phyloP scores from a whole-genome alignment of 2,797 vertebrate genomes.

The Sitta carolinensis region DNA sequence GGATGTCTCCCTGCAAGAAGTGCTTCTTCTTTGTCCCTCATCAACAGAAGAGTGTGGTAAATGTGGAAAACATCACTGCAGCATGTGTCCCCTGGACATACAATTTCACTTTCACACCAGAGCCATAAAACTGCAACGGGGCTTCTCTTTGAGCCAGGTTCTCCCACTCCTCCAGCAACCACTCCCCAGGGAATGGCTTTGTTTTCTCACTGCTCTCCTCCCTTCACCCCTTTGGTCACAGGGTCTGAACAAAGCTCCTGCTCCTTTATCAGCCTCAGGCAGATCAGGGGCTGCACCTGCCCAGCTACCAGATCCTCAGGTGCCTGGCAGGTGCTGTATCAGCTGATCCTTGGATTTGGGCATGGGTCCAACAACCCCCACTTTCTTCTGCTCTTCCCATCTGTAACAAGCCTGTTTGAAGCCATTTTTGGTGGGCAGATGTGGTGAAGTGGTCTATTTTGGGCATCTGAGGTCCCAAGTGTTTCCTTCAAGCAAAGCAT shows the following conservation, averaged over 20 bases:
- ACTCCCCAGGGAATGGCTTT: not conserved
- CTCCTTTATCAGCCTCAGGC: not conserved
- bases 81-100: not conserved
- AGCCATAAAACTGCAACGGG: not conserved
- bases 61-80: not conserved
- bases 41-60: not conserved
- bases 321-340: not conserved
- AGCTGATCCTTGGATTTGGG: not conserved
- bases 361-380: not conserved
- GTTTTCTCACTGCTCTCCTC: slow-evolving; percentile 20
- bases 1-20: not conserved
- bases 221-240: not conserved
- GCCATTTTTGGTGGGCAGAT: not conserved
- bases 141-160: not conserved
- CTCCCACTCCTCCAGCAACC: not conserved
- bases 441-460: not conserved
- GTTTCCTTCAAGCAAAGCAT: not conserved
- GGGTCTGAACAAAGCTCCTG: slow-evolving; percentile 2
- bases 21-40: not conserved
- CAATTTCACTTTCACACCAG: not conserved
- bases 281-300: not conserved
- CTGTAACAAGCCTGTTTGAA: not conserved
- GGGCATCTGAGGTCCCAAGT: not conserved
- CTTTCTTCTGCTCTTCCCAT: not conserved
- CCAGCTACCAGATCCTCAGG: not conserved